These are phyloP conservation scores for Corythornis vintsioides DNA, from an alignment of 2,113 vertebrate species.

Conservation along the genomic window DNA sequence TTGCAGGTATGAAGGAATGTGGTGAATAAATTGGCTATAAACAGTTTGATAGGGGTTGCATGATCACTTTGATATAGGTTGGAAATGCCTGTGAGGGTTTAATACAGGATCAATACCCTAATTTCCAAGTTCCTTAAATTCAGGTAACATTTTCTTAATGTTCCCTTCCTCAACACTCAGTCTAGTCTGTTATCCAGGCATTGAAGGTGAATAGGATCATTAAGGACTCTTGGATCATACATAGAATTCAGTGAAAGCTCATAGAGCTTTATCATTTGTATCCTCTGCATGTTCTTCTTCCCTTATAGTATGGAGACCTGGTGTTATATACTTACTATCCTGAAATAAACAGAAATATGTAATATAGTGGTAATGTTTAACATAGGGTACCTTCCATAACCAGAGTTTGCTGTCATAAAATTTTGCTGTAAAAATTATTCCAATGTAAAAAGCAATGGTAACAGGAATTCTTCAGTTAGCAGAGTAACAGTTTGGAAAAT, in stretches of 20 bases:
- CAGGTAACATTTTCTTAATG: rapidly evolving
- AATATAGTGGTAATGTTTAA: background rate
- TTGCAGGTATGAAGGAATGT: background rate
- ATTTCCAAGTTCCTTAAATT: background rate
- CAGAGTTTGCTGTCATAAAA: background rate
- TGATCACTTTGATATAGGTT: background rate
- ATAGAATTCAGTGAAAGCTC: background rate
- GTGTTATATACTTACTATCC: background rate
- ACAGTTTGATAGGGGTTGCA: background rate
- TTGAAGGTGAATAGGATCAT: background rate
- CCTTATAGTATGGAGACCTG: background rate
- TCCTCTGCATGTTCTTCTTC: background rate
- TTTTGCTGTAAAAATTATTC: background rate
- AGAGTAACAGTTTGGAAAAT: background rate
- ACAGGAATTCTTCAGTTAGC: background rate
- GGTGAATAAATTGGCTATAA: background rate
- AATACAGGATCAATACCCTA: background rate
- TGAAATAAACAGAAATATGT: background rate
- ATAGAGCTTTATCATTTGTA: background rate
- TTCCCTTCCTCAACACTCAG: background rate
- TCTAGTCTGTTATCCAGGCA: background rate
- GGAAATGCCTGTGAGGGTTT: background rate
- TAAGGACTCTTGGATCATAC: background rate
- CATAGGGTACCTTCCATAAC: background rate
- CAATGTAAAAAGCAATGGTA: background rate